phyloP scores from a whole-genome alignment of 1,140 invertebrate genomes.

The Dinothrombium tinctorium region DNA sequence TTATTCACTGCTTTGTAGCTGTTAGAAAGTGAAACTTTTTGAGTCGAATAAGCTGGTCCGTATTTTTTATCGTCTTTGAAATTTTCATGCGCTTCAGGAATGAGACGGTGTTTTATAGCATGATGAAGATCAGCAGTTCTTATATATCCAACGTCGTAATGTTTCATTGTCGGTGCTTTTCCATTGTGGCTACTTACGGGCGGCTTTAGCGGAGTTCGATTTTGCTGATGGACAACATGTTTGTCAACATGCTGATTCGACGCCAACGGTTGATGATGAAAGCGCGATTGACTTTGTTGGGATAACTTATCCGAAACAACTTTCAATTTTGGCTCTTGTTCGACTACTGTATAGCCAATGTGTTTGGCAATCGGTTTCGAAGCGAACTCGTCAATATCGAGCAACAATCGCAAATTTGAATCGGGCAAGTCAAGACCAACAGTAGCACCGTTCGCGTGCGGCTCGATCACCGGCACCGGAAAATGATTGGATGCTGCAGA shows the following conservation, averaged over 20 bases:
- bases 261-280: not conserved
- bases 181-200: not conserved
- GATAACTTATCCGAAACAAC: not conserved
- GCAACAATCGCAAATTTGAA: conserved; percentile 5
- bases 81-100: no score
- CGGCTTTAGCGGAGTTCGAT: not conserved
- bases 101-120: not conserved
- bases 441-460: conserved; percentile 13
- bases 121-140: conserved; percentile 4
- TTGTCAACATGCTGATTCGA: not conserved
- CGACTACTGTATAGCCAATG: conserved; percentile 10
- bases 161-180: not conserved
- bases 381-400: conserved; percentile 8
- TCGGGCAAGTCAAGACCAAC: conserved; percentile 15
- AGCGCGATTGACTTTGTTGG: not conserved
- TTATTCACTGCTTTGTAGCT: no score
- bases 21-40: no score
- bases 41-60: no score
- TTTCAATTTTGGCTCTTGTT: not conserved
- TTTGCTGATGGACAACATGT: no score
- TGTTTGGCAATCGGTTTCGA: conserved; percentile 8
- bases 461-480: conserved; percentile 8
- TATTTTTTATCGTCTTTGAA: no score
- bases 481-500: no score
- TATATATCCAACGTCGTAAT: conserved; percentile 6